Evolutionary conservation across 2,113 vertebrate species (phyloP).

Genomic region (Gymnorhina tibicen): DNA sequence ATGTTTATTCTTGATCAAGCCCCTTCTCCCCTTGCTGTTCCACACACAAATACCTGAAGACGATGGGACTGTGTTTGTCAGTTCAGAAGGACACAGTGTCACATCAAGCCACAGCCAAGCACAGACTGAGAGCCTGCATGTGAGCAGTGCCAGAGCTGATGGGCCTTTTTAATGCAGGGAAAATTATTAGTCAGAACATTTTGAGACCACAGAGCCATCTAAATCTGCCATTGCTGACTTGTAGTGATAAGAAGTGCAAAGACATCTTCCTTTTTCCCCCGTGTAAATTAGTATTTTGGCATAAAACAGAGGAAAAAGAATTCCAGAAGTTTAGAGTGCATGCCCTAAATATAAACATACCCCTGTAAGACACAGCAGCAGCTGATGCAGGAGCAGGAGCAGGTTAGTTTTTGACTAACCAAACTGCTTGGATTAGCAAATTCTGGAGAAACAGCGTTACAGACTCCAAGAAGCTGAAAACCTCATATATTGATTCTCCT

Average conservation of each 20-base stretch:
- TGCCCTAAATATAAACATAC: not conserved
- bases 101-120: not conserved
- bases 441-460: not conserved
- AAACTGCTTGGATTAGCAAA: not conserved
- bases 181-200: not conserved
- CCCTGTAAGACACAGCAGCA: not conserved
- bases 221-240: not conserved
- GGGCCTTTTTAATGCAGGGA: not conserved
- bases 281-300: not conserved
- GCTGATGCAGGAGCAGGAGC: not conserved
- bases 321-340: fast-evolving
- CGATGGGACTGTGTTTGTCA: fast-evolving
- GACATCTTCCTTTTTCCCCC: not conserved
- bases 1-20: not conserved
- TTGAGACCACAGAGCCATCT: not conserved
- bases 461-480: not conserved
- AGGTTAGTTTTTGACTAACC: not conserved
- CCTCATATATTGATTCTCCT: not conserved
- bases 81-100: not conserved
- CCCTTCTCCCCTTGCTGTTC: not conserved
- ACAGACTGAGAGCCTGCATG: not conserved
- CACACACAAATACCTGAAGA: not conserved
- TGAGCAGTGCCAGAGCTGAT: not conserved
- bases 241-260: not conserved
- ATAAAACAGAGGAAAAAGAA: not conserved